Evolutionary conservation across 2,888 invertebrate genomes (phyloP), one percentile per base, ranked within the genome.

Genomic region (Seira sanloemensis): DNA sequence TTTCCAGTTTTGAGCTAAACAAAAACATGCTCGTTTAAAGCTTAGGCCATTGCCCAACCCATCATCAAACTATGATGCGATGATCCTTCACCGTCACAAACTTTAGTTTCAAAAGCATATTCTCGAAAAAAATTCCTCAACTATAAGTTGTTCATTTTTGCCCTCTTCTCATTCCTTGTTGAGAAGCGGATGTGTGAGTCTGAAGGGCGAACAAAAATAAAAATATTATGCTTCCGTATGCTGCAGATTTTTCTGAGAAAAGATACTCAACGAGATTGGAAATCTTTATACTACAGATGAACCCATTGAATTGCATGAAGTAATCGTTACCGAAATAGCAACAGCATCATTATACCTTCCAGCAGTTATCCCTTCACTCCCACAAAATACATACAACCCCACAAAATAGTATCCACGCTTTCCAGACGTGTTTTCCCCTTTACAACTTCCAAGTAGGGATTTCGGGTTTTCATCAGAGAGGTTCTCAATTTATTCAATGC

Each of bases 241-340:
- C 12, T 37, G 18, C 21, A 62, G 62, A 62, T 62, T n/a, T n/a
- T n/a, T 62, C 62, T 2, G 1, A 23, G 62, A 62, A 62, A 62
- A 62, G 62, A 62, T 62, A 62, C 62, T 62, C 62, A 62, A 62
- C 62, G 62, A 62, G 62, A 62, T 62, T 62, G 62, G 62, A 62
- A 62, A 62, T 62, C 62, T 12, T 62, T 23, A n/a, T 23, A n/a
- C n/a, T n/a, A 66, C 24, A 76, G 62, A 80, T 74, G 73, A 80
- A 80, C 68, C 80, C 74, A 80, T 80, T 80, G 80, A 80, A 80
- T 80, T 80, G 80, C 74, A 80, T 80, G 80, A 80, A 74, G 80
- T 80, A 80, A 80, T 80, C 80, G 80, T 74, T 74, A 74, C 73
- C 27, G 74, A 68, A 80, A 80, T 73, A 79, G 74, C 74, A 80